Base-by-base conservation (phyloP, 2,888 invertebrate genomes). In the Xestia sexstrigata region DNA sequence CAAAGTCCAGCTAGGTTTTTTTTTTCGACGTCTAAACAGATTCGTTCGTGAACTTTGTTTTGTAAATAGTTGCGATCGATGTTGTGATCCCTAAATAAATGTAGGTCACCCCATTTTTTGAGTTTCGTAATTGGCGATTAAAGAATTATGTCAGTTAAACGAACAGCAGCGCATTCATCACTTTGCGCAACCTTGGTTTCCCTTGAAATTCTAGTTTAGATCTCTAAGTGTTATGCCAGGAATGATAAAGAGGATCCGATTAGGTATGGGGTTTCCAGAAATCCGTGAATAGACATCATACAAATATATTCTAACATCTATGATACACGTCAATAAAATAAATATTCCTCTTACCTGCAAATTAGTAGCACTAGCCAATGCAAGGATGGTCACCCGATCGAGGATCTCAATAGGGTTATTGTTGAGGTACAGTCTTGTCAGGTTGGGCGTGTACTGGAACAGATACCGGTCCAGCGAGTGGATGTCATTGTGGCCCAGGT, bases 401-500 rank as follows among this genome's bases (percentile, higher is more conserved):
- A 98, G 92, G 69, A 97, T 95, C 87, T 96, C 96, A 45, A 98
- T 96, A 17, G 97, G 95, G 87, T 98, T 98, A 87, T 97, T 97
- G 90, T 97, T 97, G 76, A 98, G 93, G 86, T 97, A 97, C 13
- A 98, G 92, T 81, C 96, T 95, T 30, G 96, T 96, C 88, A 98
- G 89, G 84, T 97, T 96, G 0, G 97, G 97, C 74, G 97, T 97
- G 90, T 98, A 97, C 90, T 97, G 97, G 90, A 98, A 98, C 58
- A 98, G 89, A 72, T 97, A 97, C 82, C 96, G 94, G 89, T 97
- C 97, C 85, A 98, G 90, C 7, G 97, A 97, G 87, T 97, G 97
- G 73, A 98, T 97, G 88, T 96, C 92, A 91, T 98, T 98, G 92
- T 97, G 97, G 30, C 97, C 97, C 60, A 98, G 93, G 91, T 97